Base-by-base conservation (phyloP, 2,888 invertebrate genomes). In the Patella pellucida region DNA sequence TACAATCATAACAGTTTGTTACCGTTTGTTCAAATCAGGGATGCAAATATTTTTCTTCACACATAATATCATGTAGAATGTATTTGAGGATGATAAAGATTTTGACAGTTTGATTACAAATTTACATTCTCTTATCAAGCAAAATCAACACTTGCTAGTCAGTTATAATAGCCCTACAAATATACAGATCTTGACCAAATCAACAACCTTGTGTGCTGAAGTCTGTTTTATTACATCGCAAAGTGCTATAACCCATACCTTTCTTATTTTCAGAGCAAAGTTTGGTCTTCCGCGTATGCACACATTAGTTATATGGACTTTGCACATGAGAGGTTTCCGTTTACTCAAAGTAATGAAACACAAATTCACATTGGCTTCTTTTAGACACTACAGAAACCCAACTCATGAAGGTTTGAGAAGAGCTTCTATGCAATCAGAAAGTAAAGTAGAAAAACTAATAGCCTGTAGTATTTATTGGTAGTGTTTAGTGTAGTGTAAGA, bases 81-180 rank as follows among this genome's bases (percentile, higher is more conserved):
- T 41, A 41, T 41, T 41, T 41, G 41, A 41, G 41, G 41, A 41
- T 41, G 62, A 62, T 23, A 23, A 23, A 23, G 62, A 62, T 62
- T 62, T 62, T 23, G 23, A 62, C 62, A 62, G 62, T 62, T 62
- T 62, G 62, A 62, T 62, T 62, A 23, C 62, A 23, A 62, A 62
- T 62, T 62, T 73, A 52, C 68, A 68, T 73, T 68, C 73, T 50
- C 27, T 50, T 74, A 70, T 74, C 71, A 69, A 50, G 62, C 69
- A 56, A 62, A 74, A 69, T 71, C 69, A 74, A 74, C 71, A 74
- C 62, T 52, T 50, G 70, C 62, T 52, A 69, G 70, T 74, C 74
- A 70, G 31, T 70, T 69, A 56, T 74, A 74, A 74, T 74, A 74
- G 74, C 23, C 16, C 50, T 56, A 74, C 71, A 74, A 74, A 74